Conservation (phyloP, 1,140 invertebrate species). For the Eubasilissa regina region DNA sequence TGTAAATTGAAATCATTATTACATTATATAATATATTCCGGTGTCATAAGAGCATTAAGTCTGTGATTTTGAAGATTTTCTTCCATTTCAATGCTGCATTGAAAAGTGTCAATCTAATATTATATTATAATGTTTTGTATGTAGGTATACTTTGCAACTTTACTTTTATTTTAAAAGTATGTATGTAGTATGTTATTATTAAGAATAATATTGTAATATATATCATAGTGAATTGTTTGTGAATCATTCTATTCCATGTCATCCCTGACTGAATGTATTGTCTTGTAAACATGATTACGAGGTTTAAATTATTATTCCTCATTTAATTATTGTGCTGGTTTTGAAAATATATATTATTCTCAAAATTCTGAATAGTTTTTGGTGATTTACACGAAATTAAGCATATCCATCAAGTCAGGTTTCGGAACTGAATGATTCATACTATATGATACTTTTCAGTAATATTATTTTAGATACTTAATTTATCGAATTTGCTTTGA, state of each 20-base stretch:
- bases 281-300: neutral
- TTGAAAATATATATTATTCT: no score
- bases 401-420: no score
- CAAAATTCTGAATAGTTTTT: no score
- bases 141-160: constrained; percentile 34
- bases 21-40: neutral
- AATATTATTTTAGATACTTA: no score
- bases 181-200: constrained; percentile 32
- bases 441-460: no score
- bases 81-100: constrained; percentile 36
- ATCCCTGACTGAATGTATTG: no score
- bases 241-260: no score
- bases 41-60: constrained; percentile 29
- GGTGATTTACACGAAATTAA: no score
- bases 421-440: no score
- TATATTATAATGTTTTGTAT: neutral
- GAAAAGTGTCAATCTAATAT: constrained; percentile 22
- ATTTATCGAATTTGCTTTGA: no score
- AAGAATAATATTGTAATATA: constrained; percentile 3
- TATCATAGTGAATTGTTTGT: neutral
- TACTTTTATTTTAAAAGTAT: constrained; percentile 20
- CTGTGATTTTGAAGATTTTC: constrained; percentile 40
- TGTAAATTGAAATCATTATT: constrained; percentile 4
- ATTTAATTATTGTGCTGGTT: neutral
- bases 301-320: neutral